Base-by-base conservation (phyloP, 2,113 vertebrate species). In the Rhombomys opimus region DNA sequence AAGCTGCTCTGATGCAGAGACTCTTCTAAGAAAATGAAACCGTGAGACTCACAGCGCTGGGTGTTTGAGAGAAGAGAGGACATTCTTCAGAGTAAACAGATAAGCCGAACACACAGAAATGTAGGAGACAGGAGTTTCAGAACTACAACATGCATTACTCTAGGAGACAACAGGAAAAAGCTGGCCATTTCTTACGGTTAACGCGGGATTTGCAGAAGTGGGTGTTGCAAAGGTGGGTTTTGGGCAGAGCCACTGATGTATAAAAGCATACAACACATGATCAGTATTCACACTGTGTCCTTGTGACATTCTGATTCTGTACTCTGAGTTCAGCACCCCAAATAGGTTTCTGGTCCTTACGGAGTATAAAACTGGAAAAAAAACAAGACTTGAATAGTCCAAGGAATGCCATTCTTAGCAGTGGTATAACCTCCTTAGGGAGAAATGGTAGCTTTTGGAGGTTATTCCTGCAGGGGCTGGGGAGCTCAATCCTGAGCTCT, bases 341-440 rank as follows among this genome's bases (percentile, higher is more conserved):
- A 97, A 82, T 95, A 96, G 95, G 96, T 95, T 96, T 61, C 89
- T 59, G 57, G 94, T 86, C 96, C 96, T 86, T 72, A 68, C 81
- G 95, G 97, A 96, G 81, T 65, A 70, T 30, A 63, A 95, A 86
- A 63, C 85, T 63, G 65, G 76, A 92, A 95, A 96, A 96, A 41
- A 80, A 70, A 63, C 0, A 25, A 72, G 88, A 96, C 67, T 25
- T 8, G 0, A 87, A 95, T 86, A 85, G 89, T 90, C 96, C 67
- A 35, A 92, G 96, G 93, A 90, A 93, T 38, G 27, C 50, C 63
- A 12, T 95, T 96, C 76, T 96, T 85, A 77, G 96, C 65, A 95
- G 88, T 5, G 38, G 85, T 38, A 10, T 52, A 90, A 89, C 93
- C 84, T 96, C 93, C 80, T 67, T 61, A 93, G 97, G 90, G 90